Percentiles rank a stretch among this genome's conserved stretches.
Evolutionary conservation across 2,888 invertebrate species (phyloP).

Genomic region (Priocnemis perturbator): DNA sequence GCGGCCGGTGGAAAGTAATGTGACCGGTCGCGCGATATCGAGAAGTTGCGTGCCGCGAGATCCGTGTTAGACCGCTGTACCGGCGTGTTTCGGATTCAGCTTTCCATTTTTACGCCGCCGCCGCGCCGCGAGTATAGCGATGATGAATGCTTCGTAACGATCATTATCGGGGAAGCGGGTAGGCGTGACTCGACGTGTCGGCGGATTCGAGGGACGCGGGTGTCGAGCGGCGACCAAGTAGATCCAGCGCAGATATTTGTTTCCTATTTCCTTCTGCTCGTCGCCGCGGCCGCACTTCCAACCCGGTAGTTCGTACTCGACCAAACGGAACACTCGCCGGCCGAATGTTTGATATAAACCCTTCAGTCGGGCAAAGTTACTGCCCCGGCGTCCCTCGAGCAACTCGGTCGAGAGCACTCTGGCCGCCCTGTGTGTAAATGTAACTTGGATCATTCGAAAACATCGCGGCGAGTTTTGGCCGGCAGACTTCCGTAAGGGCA

Average conservation of each 20-base stretch:
- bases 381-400: slow-evolving; percentile 31
- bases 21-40: no score
- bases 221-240: slow-evolving; percentile 9
- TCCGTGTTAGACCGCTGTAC: no score
- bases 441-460: slow-evolving; percentile 35
- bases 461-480: slow-evolving; percentile 19
- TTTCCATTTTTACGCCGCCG: no score
- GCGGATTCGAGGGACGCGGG: background rate
- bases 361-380: slow-evolving; percentile 28
- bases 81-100: no score
- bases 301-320: slow-evolving; percentile 16
- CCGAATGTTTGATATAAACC: slow-evolving; percentile 38
- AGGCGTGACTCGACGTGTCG: background rate
- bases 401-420: slow-evolving; percentile 28
- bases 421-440: slow-evolving; percentile 29
- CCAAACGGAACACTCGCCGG: slow-evolving; percentile 11
- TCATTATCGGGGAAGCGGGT: no score
- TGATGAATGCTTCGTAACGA: no score
- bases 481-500: slow-evolving; percentile 25
- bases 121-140: no score
- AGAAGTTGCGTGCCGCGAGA: no score
- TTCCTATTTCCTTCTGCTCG: slow-evolving; percentile 10
- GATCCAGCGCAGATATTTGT: slow-evolving; percentile 5
- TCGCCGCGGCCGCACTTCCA: slow-evolving; percentile 1
- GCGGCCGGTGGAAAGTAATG: no score